Conservation (phyloP, 2,888 invertebrate genomes). For the Acheta domesticus region DNA sequence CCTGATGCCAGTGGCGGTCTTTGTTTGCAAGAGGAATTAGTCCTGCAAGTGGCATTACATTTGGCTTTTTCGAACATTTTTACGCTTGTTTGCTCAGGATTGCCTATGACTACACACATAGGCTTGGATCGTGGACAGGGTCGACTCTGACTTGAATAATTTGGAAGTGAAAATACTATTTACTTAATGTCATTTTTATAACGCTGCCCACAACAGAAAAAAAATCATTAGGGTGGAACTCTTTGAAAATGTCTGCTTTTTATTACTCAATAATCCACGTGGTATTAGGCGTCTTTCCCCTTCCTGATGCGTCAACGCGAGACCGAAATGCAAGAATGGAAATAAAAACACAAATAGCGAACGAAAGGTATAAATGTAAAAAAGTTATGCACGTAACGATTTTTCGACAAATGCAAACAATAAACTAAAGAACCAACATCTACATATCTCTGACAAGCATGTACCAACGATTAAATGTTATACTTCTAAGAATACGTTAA, state of each 20-base stretch:
- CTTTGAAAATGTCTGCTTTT: constrained; percentile 2
- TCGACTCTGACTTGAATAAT: constrained; percentile 1
- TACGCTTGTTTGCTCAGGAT: neutral
- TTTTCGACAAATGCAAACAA: neutral
- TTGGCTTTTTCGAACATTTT: neutral
- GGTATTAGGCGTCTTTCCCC: constrained; percentile 18
- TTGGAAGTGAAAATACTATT: constrained; percentile 1
- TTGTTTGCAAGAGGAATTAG: neutral
- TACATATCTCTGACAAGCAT: constrained; percentile 7
- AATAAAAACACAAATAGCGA: neutral
- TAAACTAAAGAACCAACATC: neutral
- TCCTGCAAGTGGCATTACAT: neutral
- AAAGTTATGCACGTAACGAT: neutral
- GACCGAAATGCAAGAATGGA: neutral
- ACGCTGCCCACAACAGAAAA: constrained; percentile 10
- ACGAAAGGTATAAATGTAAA: neutral
- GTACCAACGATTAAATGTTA: neutral
- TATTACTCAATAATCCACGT: neutral
- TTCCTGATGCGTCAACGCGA: neutral
- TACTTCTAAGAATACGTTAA: constrained; percentile 11
- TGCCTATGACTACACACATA: constrained; percentile 2
- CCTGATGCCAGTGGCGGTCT: constrained; percentile 11
- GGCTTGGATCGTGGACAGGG: constrained; percentile 18
- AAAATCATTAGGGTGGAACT: neutral
- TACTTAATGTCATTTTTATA: neutral